These are phyloP conservation scores for Hylia prasina DNA, from an alignment of 2,113 vertebrate genomes.

Conservation along the genomic window DNA sequence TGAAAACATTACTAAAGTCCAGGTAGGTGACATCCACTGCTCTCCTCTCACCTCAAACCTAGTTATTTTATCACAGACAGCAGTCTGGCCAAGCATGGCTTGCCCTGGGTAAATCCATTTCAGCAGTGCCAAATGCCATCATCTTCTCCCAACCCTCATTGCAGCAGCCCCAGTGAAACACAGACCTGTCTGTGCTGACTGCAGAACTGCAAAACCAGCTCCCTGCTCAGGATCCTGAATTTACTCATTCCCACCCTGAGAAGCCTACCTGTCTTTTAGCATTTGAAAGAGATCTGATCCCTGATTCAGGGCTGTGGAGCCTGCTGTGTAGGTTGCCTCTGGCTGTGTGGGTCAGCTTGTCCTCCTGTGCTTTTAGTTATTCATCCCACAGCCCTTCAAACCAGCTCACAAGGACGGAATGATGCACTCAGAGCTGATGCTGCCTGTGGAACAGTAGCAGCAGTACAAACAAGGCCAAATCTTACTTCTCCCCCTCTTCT, in stretches of 20 bases:
- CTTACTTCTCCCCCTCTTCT: not conserved
- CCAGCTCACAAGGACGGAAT: rapidly evolving
- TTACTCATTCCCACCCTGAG: not conserved
- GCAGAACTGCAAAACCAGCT: not conserved
- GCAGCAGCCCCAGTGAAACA: not conserved
- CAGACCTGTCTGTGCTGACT: not conserved
- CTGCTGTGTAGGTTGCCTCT: not conserved
- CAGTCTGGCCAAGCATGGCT: not conserved
- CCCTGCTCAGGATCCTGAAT: not conserved
- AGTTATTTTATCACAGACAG: not conserved
- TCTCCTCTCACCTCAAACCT: not conserved
- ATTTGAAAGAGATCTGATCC: not conserved
- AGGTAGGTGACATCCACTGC: not conserved
- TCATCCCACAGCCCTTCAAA: not conserved
- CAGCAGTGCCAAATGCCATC: not conserved
- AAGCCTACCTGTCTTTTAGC: not conserved
- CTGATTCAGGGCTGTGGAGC: not conserved
- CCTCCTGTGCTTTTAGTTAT: not conserved
- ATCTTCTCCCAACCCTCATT: not conserved
- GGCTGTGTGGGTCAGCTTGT: not conserved
- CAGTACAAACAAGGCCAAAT: not conserved
- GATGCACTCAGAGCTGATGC: not conserved
- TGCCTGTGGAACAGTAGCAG: not conserved
- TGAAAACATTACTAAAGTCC: not conserved
- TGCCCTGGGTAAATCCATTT: not conserved